Percentiles rank a stretch among this genome's conserved stretches.
phyloP scores from a whole-genome alignment of 2,113 vertebrate species.

The Pycnonotus jocosus region DNA sequence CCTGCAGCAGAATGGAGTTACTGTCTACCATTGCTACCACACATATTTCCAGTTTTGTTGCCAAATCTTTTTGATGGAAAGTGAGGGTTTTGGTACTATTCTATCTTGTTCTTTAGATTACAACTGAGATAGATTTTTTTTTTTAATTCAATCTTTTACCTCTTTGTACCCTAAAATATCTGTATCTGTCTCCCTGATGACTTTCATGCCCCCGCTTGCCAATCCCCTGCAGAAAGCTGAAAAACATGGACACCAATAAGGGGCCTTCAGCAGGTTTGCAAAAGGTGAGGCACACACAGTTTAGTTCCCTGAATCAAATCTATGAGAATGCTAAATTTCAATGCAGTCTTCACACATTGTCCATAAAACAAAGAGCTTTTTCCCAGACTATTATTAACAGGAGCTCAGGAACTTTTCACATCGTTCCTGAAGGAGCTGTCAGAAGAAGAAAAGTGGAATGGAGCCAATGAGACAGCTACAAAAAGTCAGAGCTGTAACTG shows the following conservation, averaged over 20 bases:
- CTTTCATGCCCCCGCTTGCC: neutral
- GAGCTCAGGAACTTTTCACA: neutral
- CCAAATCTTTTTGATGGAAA: neutral
- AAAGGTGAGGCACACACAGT: neutral
- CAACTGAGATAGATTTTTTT: neutral
- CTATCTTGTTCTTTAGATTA: neutral
- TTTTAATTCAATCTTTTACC: neutral
- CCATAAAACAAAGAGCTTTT: neutral
- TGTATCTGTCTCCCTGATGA: neutral
- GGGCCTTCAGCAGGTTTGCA: neutral
- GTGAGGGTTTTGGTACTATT: rapidly evolving
- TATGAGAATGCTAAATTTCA: neutral
- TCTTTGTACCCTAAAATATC: neutral
- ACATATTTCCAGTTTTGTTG: neutral
- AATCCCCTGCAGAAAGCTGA: neutral
- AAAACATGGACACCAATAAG: neutral
- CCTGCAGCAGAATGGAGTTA: neutral
- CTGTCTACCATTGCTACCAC: neutral
- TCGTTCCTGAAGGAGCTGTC: neutral
- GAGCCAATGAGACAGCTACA: neutral
- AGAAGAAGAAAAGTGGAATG: neutral
- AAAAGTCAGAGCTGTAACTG: neutral
- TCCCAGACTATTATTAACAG: neutral
- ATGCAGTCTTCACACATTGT: neutral
- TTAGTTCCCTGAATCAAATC: neutral